Percentiles rank a stretch among this genome's conserved stretches.
Conservation (phyloP, 2,797 vertebrate genomes). For the Fistularia tabacaria region DNA sequence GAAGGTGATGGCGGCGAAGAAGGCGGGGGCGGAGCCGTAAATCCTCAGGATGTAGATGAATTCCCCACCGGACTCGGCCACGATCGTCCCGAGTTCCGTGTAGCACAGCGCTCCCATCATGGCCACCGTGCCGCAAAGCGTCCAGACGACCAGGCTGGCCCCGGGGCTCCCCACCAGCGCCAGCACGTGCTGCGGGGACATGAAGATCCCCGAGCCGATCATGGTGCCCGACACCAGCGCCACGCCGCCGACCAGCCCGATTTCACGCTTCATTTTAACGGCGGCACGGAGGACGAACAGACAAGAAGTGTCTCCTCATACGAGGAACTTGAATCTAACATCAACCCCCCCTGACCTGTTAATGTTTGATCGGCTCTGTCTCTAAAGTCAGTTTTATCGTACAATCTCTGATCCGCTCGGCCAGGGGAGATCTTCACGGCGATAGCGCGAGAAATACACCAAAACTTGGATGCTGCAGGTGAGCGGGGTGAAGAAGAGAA, state of each 20-base stretch:
- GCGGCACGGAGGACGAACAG: not conserved
- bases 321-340: not conserved
- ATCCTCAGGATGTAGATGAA: conserved; percentile 83
- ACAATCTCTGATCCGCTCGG: not conserved
- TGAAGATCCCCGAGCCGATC: conserved; percentile 86
- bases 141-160: conserved; percentile 82
- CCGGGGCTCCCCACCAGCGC: conserved; percentile 75
- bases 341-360: not conserved
- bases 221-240: conserved; percentile 80
- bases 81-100: conserved; percentile 78
- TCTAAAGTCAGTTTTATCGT: too few species aligned
- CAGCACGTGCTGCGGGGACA: conserved; percentile 82
- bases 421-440: too few species aligned
- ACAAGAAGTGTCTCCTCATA: not conserved
- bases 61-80: conserved; percentile 81
- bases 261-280: conserved; percentile 71
- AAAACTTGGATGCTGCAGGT: too few species aligned
- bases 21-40: conserved; percentile 80
- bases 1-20: conserved; percentile 73
- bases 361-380: not conserved
- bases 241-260: conserved; percentile 73
- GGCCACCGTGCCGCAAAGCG: conserved; percentile 71
- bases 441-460: too few species aligned
- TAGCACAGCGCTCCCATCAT: conserved; percentile 76
- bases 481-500: too few species aligned